Percentiles rank a stretch among this genome's conserved stretches.
Evolutionary conservation across 2,888 invertebrate species (phyloP).

Genomic region (Drosophila nr. perissopoda): DNA sequence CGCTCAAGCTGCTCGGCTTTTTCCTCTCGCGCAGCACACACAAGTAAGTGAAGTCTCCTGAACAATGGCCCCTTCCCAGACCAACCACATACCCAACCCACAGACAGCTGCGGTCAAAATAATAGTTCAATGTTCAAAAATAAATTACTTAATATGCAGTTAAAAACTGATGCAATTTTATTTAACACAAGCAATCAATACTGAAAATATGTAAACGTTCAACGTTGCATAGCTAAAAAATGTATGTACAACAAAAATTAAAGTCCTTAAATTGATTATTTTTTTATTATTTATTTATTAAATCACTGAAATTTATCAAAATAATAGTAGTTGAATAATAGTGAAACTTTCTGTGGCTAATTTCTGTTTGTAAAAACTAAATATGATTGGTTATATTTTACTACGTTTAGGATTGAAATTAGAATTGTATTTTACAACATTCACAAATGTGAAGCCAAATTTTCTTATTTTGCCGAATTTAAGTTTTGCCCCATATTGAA

Average conservation of each 20-base stretch:
- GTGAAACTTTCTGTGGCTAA: background rate
- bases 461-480: background rate
- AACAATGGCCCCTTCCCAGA: background rate
- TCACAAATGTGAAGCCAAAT: background rate
- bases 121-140: background rate
- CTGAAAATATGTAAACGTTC: too few species aligned
- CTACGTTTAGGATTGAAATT: background rate
- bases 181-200: too few species aligned
- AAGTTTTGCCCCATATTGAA: background rate
- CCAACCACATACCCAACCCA: background rate
- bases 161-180: background rate
- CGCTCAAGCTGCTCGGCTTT: constrained; percentile 97
- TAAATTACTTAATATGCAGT: background rate
- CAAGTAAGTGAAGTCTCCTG: constrained; percentile 89
- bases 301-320: too few species aligned
- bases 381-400: background rate
- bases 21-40: constrained; percentile 99
- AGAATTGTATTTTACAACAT: background rate
- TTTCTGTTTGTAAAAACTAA: background rate
- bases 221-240: too few species aligned
- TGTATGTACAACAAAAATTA: too few species aligned
- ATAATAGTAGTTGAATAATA: too few species aligned
- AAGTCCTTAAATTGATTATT: too few species aligned
- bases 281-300: too few species aligned
- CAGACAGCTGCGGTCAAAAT: background rate